phyloP scores from a whole-genome alignment of 2,888 invertebrate genomes.

The Lypha dubia region DNA sequence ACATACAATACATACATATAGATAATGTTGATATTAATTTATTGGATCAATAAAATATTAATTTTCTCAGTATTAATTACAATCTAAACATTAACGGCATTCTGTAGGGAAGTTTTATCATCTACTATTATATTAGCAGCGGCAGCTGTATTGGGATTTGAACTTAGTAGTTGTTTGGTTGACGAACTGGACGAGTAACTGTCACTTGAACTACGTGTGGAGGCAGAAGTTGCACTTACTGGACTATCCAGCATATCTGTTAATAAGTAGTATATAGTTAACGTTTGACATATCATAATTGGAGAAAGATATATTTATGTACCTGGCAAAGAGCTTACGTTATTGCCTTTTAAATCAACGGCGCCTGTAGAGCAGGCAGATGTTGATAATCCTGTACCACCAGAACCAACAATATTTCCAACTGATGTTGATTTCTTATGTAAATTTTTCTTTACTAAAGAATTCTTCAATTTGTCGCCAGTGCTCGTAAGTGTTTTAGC shows the following conservation, averaged over 20 bases:
- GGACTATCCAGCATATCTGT: slow-evolving; percentile 86
- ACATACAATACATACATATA: no score
- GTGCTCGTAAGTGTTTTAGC: slow-evolving; percentile 76
- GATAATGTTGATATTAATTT: no score
- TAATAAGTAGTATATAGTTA: not conserved
- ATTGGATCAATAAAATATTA: slow-evolving; percentile 10
- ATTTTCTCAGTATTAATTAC: not conserved
- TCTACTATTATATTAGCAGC: slow-evolving; percentile 81
- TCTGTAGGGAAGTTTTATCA: slow-evolving; percentile 81
- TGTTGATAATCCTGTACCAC: slow-evolving; percentile 46
- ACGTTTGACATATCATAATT: not conserved
- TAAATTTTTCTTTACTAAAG: slow-evolving; percentile 78
- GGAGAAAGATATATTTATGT: slow-evolving; percentile 70
- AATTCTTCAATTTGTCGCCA: slow-evolving; percentile 76
- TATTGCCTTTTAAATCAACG: slow-evolving; percentile 84
- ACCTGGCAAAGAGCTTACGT: slow-evolving; percentile 86
- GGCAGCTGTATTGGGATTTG: slow-evolving; percentile 81
- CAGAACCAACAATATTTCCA: slow-evolving; percentile 81
- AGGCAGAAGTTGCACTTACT: slow-evolving; percentile 85
- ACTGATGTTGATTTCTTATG: slow-evolving; percentile 82
- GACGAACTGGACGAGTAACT: slow-evolving; percentile 93
- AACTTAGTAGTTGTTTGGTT: slow-evolving; percentile 88
- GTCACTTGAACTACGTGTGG: slow-evolving; percentile 89
- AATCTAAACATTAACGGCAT: slow-evolving; percentile 81
- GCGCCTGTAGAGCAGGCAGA: slow-evolving; percentile 76